Evolutionary conservation across 2,888 invertebrate species (phyloP), one percentile per base, ranked within the genome.

Genomic region (Pterostichus niger): DNA sequence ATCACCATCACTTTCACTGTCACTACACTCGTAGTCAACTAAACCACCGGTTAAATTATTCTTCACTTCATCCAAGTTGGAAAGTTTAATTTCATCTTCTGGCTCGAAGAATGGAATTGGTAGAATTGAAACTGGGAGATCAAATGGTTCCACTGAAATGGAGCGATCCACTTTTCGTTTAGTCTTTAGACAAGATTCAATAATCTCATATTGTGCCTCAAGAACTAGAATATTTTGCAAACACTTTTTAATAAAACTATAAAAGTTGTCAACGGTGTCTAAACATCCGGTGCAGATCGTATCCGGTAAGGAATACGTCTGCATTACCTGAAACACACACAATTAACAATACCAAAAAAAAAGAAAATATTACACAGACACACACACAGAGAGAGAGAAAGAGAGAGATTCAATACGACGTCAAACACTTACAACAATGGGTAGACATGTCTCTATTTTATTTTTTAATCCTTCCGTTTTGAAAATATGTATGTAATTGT

Each of bases 381-480:
- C 5, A 0, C 40, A 1, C 40, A n/a, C n/a, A n/a, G n/a, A n/a
- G n/a, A n/a, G n/a, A n/a, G n/a, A n/a, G n/a, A n/a, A n/a, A n/a
- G n/a, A n/a, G n/a, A n/a, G n/a, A n/a, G 9, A 40, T 31, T 10
- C 31, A 80, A n/a, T 6, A 52, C 3, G 40, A 54, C n/a, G 17
- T 6, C 0, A 54, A 52, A 89, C 89, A 89, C 89, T 88, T 87
- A 90, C 90, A 84, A 89, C 86, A 83, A 90, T 89, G 46, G 90
- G 90, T 82, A 90, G 86, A 86, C 90, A 90, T 85, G 90, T 90
- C 87, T 90, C 90, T 82, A 90, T 89, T 85, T 90, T 90, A 84
- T 88, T 86, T 84, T 88, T 88, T 61, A 90, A 86, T 46, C 89
- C 89, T 85, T 89, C 89, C 15, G 88, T 89, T 85, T 88, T 88